Evolutionary conservation across 2,113 vertebrate genomes (phyloP).

Genomic region (Siniperca knerii): DNA sequence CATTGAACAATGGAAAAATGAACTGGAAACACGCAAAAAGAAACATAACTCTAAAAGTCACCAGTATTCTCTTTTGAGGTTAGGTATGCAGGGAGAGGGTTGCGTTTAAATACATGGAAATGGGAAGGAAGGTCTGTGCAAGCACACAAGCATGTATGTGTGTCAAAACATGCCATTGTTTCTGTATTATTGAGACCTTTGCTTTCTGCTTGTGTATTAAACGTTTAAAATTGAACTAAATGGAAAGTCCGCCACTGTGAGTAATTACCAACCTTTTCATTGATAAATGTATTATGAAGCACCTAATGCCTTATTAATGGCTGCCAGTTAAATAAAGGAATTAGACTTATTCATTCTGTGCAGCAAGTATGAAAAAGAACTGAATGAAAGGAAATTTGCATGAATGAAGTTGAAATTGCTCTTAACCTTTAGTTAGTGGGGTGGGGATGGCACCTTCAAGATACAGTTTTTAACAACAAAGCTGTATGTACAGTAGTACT

Average conservation of each 20-base stretch:
- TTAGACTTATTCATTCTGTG: conserved; percentile 9
- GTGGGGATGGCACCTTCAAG: too few species aligned
- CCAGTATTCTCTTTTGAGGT: background rate
- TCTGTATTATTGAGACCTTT: background rate
- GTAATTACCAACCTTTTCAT: conserved; percentile 25
- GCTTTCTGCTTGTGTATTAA: background rate
- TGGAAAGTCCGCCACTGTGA: background rate
- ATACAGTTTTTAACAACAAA: background rate
- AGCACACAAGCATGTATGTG: background rate
- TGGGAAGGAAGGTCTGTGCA: background rate
- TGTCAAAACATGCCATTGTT: background rate
- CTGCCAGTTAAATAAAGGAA: conserved; percentile 19
- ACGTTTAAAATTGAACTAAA: conserved; percentile 20
- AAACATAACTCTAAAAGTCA: background rate
- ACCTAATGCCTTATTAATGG: conserved; percentile 24
- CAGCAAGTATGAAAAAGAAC: conserved; percentile 20
- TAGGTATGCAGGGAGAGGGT: background rate
- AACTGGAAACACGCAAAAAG: background rate
- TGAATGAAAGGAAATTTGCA: background rate
- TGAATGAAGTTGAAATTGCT: background rate
- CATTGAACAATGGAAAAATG: background rate
- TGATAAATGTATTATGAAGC: conserved; percentile 5
- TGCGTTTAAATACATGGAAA: background rate
- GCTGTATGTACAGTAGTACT: background rate
- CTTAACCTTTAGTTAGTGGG: background rate